A percentile compares a stretch with the other conserved stretches of the same genome.
Evolutionary conservation across 2,797 vertebrate genomes (phyloP).

Genomic region (Melanotaenia pygmaea): DNA sequence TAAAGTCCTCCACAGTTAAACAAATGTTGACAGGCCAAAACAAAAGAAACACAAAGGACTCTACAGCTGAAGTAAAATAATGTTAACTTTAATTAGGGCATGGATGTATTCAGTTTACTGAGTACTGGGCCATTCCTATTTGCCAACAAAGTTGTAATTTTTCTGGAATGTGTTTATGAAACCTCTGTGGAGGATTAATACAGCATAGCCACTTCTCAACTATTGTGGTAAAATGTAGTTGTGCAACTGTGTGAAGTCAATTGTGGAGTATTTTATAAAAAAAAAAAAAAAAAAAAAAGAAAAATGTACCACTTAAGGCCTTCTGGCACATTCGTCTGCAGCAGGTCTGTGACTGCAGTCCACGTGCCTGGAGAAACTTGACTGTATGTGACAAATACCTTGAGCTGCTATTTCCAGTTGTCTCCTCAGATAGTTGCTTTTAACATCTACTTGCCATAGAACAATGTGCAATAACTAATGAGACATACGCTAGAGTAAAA

Average conservation of each 20-base stretch:
- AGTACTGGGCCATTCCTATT: constrained; percentile 24
- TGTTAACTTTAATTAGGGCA: constrained; percentile 23
- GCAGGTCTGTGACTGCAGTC: constrained; percentile 10
- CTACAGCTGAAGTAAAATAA: constrained; percentile 47
- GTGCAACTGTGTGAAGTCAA: constrained; percentile 10
- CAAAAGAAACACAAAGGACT: constrained; percentile 52
- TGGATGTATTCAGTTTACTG: constrained; percentile 20
- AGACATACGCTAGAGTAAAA: not conserved
- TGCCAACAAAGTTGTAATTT: constrained; percentile 20
- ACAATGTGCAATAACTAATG: not conserved
- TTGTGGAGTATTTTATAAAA: constrained; percentile 1
- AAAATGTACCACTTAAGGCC: not conserved
- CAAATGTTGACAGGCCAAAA: constrained; percentile 49
- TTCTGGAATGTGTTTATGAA: constrained; percentile 39
- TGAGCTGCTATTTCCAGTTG: constrained; percentile 54
- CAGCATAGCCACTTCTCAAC: constrained; percentile 2
- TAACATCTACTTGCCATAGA: constrained; percentile 48
- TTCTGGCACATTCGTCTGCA: constrained; percentile 8
- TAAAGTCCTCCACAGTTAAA: constrained; percentile 50
- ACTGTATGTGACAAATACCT: constrained; percentile 67
- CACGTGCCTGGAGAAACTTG: constrained; percentile 41
- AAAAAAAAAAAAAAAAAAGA: not conserved
- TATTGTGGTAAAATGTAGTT: constrained; percentile 23
- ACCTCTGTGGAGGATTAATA: constrained; percentile 21
- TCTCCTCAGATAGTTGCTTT: constrained; percentile 39